phyloP scores from a whole-genome alignment of 2,113 vertebrate species.

The Cyprinodon brontotheroides region DNA sequence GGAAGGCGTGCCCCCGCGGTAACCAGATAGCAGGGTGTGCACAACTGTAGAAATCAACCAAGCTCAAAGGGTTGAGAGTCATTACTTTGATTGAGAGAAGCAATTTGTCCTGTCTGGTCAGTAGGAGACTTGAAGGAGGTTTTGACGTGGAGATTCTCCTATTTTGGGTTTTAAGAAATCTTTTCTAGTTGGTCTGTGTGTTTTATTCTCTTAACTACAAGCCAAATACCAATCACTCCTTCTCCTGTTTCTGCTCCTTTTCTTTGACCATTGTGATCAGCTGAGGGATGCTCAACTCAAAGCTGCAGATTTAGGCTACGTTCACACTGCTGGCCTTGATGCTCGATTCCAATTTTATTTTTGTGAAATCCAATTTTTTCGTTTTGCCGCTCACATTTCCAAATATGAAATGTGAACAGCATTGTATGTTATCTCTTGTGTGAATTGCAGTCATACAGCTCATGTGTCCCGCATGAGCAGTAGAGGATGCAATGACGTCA shows the following conservation, averaged over 20 bases:
- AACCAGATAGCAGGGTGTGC: slow-evolving; percentile 53
- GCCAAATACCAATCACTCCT: slow-evolving; percentile 22
- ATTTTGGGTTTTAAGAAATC: not conserved
- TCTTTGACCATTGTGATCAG: slow-evolving; percentile 42
- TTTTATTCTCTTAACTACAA: not conserved
- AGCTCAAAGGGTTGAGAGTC: slow-evolving; percentile 47
- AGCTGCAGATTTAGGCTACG: too few relatives aligned
- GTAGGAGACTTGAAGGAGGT: slow-evolving; percentile 7
- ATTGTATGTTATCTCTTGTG: too few relatives aligned
- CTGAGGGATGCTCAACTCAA: too few relatives aligned
- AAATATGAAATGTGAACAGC: too few relatives aligned
- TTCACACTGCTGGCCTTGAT: too few relatives aligned
- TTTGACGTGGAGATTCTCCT: not conserved
- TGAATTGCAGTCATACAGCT: too few relatives aligned
- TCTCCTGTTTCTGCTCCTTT: slow-evolving; percentile 21
- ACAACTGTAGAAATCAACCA: slow-evolving; percentile 14
- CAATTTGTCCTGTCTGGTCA: slow-evolving; percentile 50
- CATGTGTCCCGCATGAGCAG: too few relatives aligned
- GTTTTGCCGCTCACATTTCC: too few relatives aligned
- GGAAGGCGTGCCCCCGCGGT: slow-evolving; percentile 41
- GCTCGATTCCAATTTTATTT: too few relatives aligned
- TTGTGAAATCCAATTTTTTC: too few relatives aligned
- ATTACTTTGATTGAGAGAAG: slow-evolving; percentile 58
- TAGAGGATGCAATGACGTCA: too few relatives aligned
- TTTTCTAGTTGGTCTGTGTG: not conserved